Evolutionary conservation across 1,140 invertebrate species (phyloP), one percentile per base, ranked within the genome.

Genomic region (Zaprionus capensis): DNA sequence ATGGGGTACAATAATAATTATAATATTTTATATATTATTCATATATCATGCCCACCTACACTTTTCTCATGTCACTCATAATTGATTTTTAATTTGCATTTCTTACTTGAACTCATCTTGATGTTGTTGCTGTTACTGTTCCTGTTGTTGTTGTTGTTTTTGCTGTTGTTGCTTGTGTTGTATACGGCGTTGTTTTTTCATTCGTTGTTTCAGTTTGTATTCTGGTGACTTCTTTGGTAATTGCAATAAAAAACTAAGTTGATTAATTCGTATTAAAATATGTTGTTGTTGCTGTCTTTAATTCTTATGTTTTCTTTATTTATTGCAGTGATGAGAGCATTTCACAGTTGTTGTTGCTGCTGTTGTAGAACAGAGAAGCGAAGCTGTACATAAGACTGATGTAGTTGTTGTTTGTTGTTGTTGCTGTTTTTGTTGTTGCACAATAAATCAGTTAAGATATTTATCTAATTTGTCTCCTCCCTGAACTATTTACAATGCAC

Each of bases 121-220:
- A 38, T 41, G 9, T 28, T 63, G 20, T 41, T 66, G 14, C n/a
- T 57, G n/a, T 28, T 4, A 51, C 24, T 70, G 41, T 31, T 71
- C 38, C 38, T 62, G 51, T 46, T 76, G 38, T n/a, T 64, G 26
- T 2, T 78, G 1, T 36, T 78, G 41, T 67, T 61, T 51, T 57
- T 57, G 26, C 34, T 64, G 26, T 51, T 59, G 20, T 63, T 75
- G 62, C 70, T 56, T 44, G 20, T 68, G 56, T 34, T 82, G 80
- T 86, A 91, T 84, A 87, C 76, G 78, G 87, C 87, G 87, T 91
- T 91, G 87, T 91, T 63, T 71, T 15, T 57, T 81, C n/a, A 81
- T 91, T 91, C 87, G 87, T 91, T 91, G 87, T 91, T 87, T 76
- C 36, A 76, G 65, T 68, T 72, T 65, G 56, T 71, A 28, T 26